Evolutionary conservation across 2,113 vertebrate species (phyloP).

Genomic region (Rissa tridactyla): DNA sequence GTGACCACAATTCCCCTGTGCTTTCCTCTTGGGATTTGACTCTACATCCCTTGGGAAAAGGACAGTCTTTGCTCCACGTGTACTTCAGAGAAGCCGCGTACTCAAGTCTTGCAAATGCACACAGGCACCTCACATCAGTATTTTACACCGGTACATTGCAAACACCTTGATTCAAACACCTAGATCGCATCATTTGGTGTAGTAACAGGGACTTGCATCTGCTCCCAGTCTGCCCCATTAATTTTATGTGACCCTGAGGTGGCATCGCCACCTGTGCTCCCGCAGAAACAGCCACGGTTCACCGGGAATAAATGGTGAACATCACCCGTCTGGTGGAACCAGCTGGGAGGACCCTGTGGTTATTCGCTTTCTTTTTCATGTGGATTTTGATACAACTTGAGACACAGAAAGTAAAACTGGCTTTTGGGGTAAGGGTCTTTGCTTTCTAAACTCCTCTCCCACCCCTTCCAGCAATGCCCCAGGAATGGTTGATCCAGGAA

Average conservation of each 20-base stretch:
- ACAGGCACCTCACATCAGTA: neutral
- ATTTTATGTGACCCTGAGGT: neutral
- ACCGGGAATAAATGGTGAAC: neutral
- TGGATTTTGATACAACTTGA: neutral
- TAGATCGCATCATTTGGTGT: neutral
- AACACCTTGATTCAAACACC: neutral
- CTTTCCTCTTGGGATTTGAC: neutral
- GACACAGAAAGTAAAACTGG: neutral
- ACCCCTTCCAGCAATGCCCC: neutral
- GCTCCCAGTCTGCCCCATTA: neutral
- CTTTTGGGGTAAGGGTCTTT: neutral
- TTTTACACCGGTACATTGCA: rapidly evolving
- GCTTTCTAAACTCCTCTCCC: neutral
- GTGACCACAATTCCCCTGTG: rapidly evolving
- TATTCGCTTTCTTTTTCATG: neutral
- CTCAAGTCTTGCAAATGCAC: neutral
- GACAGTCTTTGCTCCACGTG: neutral
- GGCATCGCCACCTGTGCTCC: neutral
- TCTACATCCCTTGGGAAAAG: neutral
- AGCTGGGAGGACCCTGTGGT: neutral
- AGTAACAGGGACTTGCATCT: neutral
- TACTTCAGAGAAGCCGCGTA: neutral
- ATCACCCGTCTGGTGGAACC: neutral
- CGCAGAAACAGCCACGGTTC: neutral
- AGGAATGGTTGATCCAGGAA: neutral